Evolutionary conservation across 2,888 invertebrate species (phyloP), one percentile per base, ranked within the genome.

Genomic region (Xestia sexstrigata): DNA sequence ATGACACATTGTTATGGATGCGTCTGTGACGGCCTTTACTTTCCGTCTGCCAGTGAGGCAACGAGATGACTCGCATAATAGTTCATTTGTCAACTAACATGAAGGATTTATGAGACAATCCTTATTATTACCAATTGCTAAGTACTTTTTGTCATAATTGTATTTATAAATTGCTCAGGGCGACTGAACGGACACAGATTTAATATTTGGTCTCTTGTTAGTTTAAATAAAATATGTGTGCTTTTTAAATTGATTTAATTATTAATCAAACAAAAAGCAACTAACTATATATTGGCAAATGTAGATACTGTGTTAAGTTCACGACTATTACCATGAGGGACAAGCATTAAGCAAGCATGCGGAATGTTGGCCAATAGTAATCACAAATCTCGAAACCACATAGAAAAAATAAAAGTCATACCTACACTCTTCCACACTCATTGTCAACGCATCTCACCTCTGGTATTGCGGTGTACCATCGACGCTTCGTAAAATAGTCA

Each of bases 91-190:
- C 83, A 83, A 70, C 70, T 63, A 60, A 55, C 72, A 65, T 85
- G 86, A 85, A 78, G 74, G 78, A 85, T 83, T 85, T 83, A 83
- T 85, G 83, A 78, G 83, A 82, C 74, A 73, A 65, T 82, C 45
- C 67, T 70, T 82, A 82, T 81, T 82, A 69, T 82, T 85, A 67
- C 58, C 45, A 70, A 78, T 78, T 73, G 69, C 74, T 63, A 47
- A 82, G 52, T 72, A 72, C 45, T 75, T 85, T 83, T 72, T 85
- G 39, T 47, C 58, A 39, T 66, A 71, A 68, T 55, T 35, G 49
- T 71, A 49, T 62, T 65, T 68, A 66, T 58, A 63, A 72, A 70
- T 62, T 30, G 9, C 26, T 39, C 42, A 70, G 55, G 52, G 49
- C 30, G 30, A 76, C 42, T 55, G 17, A 52, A 7, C 17, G 11